Evolutionary conservation across 2,797 vertebrate genomes (phyloP).

Genomic region (Uromys caudimaculatus): DNA sequence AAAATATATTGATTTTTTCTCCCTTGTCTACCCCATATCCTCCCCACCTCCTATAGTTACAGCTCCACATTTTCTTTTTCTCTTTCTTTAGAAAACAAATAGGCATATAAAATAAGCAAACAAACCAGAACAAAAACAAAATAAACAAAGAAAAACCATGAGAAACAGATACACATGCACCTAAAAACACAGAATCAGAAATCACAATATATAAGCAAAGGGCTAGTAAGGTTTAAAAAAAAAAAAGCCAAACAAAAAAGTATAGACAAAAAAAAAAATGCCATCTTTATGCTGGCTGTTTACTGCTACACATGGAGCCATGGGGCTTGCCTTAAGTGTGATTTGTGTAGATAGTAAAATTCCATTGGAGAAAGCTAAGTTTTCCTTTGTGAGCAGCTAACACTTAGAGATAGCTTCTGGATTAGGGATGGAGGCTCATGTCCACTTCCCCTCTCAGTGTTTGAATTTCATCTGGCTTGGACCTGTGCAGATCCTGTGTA

Average conservation of each 20-base stretch:
- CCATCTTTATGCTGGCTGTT: background rate
- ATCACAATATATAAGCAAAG: background rate
- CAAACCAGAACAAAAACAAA: background rate
- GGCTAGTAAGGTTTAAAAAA: background rate
- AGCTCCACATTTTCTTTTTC: background rate
- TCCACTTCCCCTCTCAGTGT: too few species aligned
- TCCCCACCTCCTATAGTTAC: background rate
- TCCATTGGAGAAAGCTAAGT: background rate
- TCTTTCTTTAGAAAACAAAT: background rate
- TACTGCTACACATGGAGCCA: too few species aligned
- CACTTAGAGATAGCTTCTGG: background rate
- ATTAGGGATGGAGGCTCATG: background rate
- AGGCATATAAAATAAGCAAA: background rate
- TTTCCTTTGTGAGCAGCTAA: background rate
- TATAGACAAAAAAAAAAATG: background rate
- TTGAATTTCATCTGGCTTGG: background rate
- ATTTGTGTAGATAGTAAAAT: background rate
- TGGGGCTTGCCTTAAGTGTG: too few species aligned
- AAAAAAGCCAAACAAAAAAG: background rate
- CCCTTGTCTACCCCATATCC: background rate
- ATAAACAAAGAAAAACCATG: background rate
- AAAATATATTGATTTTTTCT: background rate
- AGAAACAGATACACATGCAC: background rate
- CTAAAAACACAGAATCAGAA: background rate
- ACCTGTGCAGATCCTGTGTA: background rate